phyloP scores from a whole-genome alignment of 2,888 invertebrate species.

The Arctia plantaginis region DNA sequence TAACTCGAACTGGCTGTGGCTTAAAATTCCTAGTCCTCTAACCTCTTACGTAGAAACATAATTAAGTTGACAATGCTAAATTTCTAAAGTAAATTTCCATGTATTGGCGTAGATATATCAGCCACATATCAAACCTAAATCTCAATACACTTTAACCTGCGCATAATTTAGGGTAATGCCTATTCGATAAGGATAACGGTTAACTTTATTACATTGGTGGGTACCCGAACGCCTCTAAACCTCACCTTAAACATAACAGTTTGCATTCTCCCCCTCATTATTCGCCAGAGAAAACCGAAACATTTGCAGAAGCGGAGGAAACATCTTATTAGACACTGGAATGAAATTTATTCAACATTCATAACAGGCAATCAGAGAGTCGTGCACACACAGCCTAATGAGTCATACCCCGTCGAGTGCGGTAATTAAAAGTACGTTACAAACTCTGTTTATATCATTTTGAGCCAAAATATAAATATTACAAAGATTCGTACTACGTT shows the following conservation, averaged over 20 bases:
- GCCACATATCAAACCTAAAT: constrained; percentile 44
- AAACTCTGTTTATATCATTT: constrained; percentile 37
- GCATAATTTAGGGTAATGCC: constrained; percentile 50
- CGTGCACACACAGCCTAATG: constrained; percentile 36
- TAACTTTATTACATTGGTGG: constrained; percentile 47
- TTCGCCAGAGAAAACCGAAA: constrained; percentile 30
- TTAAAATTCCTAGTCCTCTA: not conserved
- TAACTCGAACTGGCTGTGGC: too few species aligned
- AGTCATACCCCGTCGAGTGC: constrained; percentile 40
- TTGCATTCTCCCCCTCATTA: constrained; percentile 27
- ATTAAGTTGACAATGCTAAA: not conserved
- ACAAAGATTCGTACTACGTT: constrained; percentile 17
- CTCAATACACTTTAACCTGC: constrained; percentile 43
- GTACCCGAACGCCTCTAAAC: constrained; percentile 46
- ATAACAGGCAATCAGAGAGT: constrained; percentile 26
- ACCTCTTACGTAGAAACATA: too few species aligned
- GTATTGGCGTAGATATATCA: constrained; percentile 30
- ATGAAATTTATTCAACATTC: constrained; percentile 33
- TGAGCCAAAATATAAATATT: constrained; percentile 28
- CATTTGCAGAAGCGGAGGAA: constrained; percentile 17
- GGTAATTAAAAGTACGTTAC: constrained; percentile 54
- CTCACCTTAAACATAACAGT: constrained; percentile 23
- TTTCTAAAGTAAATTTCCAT: not conserved
- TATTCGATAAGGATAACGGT: constrained; percentile 52
- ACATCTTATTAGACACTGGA: constrained; percentile 21